Conservation (phyloP, 2,888 invertebrate species). For the Tridacna gigas region DNA sequence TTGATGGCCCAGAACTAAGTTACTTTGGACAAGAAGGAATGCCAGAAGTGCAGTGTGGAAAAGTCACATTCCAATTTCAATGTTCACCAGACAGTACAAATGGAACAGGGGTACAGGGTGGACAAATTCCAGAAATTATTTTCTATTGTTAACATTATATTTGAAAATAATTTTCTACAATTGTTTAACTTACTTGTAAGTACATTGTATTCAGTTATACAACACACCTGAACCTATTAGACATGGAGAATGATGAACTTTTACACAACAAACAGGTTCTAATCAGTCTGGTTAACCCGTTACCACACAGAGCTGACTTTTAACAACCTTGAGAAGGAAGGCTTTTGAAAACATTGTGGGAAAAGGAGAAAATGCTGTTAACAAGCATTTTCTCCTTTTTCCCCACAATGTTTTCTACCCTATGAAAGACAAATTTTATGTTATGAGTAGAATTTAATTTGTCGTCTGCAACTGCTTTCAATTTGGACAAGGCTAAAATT, state of each 20-base stretch:
- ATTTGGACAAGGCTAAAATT: too few relatives aligned
- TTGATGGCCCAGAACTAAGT: conserved; percentile 97
- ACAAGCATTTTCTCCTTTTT: background rate
- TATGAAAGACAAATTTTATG: too few relatives aligned
- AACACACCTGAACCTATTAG: too few relatives aligned
- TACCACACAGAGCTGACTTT: too few relatives aligned
- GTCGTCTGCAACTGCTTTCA: too few relatives aligned
- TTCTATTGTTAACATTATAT: conserved; percentile 88
- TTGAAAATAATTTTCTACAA: background rate
- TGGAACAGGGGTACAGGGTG: conserved; percentile 98
- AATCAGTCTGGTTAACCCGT: too few relatives aligned
- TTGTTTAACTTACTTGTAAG: too few relatives aligned
- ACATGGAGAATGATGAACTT: too few relatives aligned
- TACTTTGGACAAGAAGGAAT: conserved; percentile 99
- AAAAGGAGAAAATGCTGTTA: background rate
- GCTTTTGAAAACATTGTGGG: background rate
- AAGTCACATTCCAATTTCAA: conserved; percentile 98
- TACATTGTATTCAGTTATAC: too few relatives aligned
- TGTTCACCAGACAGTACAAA: conserved; percentile 99
- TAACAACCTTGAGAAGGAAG: too few relatives aligned
- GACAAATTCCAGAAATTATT: conserved; percentile 98
- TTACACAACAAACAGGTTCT: too few relatives aligned
- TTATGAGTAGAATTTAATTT: too few relatives aligned
- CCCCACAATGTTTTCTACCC: background rate
- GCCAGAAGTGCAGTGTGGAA: conserved; percentile 94